phyloP scores from a whole-genome alignment of 2,797 vertebrate genomes.

The Vultur gryphus region DNA sequence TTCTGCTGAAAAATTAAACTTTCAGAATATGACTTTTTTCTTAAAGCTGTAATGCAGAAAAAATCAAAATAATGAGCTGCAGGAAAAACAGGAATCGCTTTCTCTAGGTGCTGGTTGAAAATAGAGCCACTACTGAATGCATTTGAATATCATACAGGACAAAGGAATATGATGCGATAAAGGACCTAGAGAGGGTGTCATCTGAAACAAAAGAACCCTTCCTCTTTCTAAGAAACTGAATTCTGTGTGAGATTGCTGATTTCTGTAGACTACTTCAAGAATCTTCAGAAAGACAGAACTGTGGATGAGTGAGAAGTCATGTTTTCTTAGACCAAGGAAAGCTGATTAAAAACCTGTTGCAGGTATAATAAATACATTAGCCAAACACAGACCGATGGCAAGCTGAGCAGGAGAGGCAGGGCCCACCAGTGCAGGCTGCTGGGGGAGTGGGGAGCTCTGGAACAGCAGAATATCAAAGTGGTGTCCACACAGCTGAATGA shows the following conservation, averaged over 20 bases:
- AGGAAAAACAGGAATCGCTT: neutral
- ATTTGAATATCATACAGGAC: neutral
- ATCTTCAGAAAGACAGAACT: neutral
- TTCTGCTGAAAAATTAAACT: neutral
- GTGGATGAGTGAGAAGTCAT: neutral
- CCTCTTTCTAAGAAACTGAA: neutral
- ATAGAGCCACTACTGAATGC: neutral
- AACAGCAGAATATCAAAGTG: neutral
- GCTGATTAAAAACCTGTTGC: neutral
- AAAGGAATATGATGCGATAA: neutral
- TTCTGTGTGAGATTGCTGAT: neutral
- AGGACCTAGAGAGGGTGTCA: neutral
- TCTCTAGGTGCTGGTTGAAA: neutral
- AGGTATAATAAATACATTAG: neutral
- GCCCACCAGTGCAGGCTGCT: neutral
- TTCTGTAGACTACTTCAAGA: neutral
- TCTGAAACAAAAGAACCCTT: neutral
- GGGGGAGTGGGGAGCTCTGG: neutral
- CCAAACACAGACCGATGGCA: neutral
- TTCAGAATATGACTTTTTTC: neutral
- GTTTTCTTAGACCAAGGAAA: neutral
- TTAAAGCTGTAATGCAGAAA: neutral
- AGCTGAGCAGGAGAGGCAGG: neutral
- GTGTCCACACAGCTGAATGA: neutral
- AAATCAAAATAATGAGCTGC: neutral